phyloP scores from a whole-genome alignment of 2,888 invertebrate species.

The Scaptomyza reducta region DNA sequence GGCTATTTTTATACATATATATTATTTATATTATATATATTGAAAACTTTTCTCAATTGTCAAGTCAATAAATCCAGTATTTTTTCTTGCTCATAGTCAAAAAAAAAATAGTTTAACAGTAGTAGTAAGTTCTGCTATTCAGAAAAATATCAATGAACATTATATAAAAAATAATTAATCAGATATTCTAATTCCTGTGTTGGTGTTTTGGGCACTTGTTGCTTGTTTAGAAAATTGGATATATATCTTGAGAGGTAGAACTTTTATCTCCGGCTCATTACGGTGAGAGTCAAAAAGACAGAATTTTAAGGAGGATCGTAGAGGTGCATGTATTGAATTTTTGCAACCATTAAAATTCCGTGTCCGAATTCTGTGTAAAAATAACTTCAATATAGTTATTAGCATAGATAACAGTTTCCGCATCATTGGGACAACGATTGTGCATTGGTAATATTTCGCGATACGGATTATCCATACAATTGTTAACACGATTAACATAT shows the following conservation, averaged over 20 bases:
- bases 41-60: no score
- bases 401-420: constrained; percentile 70
- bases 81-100: no score
- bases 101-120: no score
- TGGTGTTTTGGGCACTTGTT: neutral
- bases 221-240: neutral
- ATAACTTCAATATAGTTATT: constrained; percentile 80
- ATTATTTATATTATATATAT: no score
- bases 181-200: neutral
- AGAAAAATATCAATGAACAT: no score
- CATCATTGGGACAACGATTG: constrained; percentile 59
- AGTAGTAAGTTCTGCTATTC: no score
- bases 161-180: neutral
- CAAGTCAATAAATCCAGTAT: no score
- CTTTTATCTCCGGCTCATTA: no score
- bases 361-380: constrained; percentile 12
- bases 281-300: neutral
- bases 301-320: neutral
- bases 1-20: no score
- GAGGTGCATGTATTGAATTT: neutral
- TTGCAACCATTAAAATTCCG: neutral
- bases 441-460: constrained; percentile 71
- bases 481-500: constrained; percentile 54
- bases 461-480: constrained; percentile 70
- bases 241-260: no score